Conservation (phyloP, 2,797 vertebrate species). For the Gallinago stenura region DNA sequence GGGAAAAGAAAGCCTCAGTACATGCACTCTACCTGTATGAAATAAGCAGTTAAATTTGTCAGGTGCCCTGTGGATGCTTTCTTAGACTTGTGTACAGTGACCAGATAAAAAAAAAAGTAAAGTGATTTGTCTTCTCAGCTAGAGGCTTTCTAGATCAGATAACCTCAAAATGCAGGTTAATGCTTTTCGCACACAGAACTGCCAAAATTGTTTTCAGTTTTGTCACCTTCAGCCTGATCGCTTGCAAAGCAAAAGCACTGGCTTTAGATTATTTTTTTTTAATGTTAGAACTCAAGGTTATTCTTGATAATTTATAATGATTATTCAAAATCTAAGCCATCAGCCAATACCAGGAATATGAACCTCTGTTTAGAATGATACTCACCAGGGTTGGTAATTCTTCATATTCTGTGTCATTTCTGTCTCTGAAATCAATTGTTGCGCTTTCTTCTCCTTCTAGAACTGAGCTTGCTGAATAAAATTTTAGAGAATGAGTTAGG, state of each 20-base stretch:
- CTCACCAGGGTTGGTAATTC: slow-evolving; percentile 60
- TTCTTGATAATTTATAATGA: not conserved
- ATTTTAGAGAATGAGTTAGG: slow-evolving; percentile 20
- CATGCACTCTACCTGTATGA: not conserved
- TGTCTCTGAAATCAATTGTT: slow-evolving; percentile 49
- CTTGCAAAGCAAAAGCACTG: not conserved
- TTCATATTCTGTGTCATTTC: slow-evolving; percentile 39
- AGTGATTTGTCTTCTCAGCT: not conserved
- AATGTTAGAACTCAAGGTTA: not conserved
- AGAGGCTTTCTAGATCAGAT: not conserved
- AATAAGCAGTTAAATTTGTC: not conserved
- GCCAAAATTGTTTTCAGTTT: not conserved
- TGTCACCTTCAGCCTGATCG: not conserved
- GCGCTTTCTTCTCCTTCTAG: slow-evolving; percentile 61
- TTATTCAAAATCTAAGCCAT: not conserved
- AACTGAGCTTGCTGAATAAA: slow-evolving; percentile 42
- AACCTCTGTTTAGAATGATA: not conserved
- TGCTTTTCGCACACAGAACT: not conserved
- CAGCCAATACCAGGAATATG: not conserved
- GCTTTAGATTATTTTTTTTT: not conserved
- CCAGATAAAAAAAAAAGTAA: not conserved
- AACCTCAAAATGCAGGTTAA: not conserved
- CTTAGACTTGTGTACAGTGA: not conserved
- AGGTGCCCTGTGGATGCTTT: not conserved
- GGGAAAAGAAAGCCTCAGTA: not conserved